These are phyloP conservation scores for Pholis gunnellus DNA, from an alignment of 2,113 vertebrate genomes.

Conservation along the genomic window DNA sequence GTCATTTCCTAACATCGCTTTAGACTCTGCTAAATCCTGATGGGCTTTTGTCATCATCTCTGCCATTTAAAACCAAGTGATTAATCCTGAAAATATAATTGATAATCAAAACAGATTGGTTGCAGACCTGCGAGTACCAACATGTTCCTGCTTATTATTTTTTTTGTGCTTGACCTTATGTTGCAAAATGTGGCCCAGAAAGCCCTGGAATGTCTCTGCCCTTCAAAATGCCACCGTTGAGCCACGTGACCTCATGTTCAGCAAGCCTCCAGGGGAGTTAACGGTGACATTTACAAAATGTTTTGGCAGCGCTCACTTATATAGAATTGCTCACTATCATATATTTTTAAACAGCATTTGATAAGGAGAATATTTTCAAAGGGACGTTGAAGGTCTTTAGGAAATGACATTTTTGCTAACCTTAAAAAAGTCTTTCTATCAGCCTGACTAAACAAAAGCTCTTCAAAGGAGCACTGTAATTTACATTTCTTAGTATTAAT, in stretches of 20 bases:
- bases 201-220: slow-evolving; percentile 36
- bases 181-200: slow-evolving; percentile 15
- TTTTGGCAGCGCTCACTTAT: slow-evolving; percentile 46
- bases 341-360: slow-evolving; percentile 58
- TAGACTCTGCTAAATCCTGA: slow-evolving; percentile 5
- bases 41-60: slow-evolving; percentile 42
- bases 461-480: slow-evolving; percentile 32
- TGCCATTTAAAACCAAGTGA: slow-evolving; percentile 44
- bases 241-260: slow-evolving; percentile 62
- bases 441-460: slow-evolving; percentile 36
- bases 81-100: slow-evolving; percentile 15
- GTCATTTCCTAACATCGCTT: slow-evolving; percentile 37
- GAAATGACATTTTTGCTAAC: slow-evolving; percentile 65
- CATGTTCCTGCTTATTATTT: slow-evolving; percentile 20
- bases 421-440: slow-evolving; percentile 52
- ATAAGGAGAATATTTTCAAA: slow-evolving; percentile 61
- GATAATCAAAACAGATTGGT: slow-evolving; percentile 37
- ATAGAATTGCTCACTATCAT: slow-evolving; percentile 58
- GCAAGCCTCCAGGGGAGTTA: slow-evolving; percentile 51
- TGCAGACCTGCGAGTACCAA: slow-evolving; percentile 8
- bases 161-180: slow-evolving; percentile 3
- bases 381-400: slow-evolving; percentile 48
- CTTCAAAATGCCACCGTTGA: slow-evolving; percentile 57
- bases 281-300: slow-evolving; percentile 70
- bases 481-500: slow-evolving; percentile 42